These are phyloP conservation scores for Apamea epomidion DNA, from an alignment of 2,888 invertebrate genomes.

Conservation along the genomic window DNA sequence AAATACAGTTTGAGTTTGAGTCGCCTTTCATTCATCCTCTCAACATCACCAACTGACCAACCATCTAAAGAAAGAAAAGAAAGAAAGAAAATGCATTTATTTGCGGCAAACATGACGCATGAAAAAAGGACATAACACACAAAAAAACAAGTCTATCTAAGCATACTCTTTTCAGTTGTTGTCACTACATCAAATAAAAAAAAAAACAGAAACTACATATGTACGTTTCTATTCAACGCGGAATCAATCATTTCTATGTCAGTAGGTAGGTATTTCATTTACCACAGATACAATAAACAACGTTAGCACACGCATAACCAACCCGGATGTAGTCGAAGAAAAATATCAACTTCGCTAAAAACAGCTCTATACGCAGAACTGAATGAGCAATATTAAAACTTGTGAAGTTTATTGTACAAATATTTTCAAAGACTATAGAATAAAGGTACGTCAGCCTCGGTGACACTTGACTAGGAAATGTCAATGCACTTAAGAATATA, in stretches of 20 bases:
- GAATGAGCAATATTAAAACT: background rate
- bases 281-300: background rate
- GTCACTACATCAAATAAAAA: too few relatives aligned
- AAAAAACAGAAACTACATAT: too few relatives aligned
- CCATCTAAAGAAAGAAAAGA: too few relatives aligned
- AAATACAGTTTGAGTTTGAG: too few relatives aligned
- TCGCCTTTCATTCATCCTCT: too few relatives aligned
- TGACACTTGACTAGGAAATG: constrained; percentile 9
- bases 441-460: background rate
- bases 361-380: background rate
- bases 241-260: background rate
- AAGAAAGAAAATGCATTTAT: too few relatives aligned
- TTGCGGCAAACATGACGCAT: too few relatives aligned
- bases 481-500: constrained; percentile 19
- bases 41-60: too few relatives aligned
- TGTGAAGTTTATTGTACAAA: constrained; percentile 13
- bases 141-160: too few relatives aligned
- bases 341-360: background rate
- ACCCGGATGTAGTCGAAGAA: background rate
- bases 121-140: too few relatives aligned
- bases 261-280: background rate
- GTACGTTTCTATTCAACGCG: too few relatives aligned
- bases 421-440: background rate
- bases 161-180: too few relatives aligned
- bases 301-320: background rate